Evolutionary conservation across 2,113 vertebrate genomes (phyloP), one percentile per base, ranked within the genome.

Genomic region (Butorides virescens): DNA sequence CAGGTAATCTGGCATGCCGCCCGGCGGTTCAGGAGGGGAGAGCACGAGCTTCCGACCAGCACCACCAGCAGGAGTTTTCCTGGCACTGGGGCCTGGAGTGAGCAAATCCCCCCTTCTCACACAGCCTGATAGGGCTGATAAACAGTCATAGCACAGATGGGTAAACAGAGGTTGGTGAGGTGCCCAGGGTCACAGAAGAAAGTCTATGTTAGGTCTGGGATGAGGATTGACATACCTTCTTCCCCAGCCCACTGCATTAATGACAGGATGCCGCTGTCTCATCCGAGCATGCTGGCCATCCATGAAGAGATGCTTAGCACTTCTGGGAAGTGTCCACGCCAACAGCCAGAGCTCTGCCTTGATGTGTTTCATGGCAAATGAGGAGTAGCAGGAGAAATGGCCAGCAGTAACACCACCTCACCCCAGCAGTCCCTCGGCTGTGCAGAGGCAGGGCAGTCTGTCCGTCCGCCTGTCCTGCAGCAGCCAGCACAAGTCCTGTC

Each of bases 381-480:
- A 80, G 14, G 52, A 67, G 71, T 0, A 49, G 36, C 15, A 68
- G 36, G 12, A 67, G 47, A 85, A 81, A 55, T 3, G 2, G 32
- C 11, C 34, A 56, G 46, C 14, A 47, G 1, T 23, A 36, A 47
- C 3, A 22, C 36, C 16, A 53, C 16, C n/a, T 58, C 23, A 20
- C 11, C 2, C 1, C 0, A 2, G n/a, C 13, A 29, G 39, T 53
- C 14, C 53, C 13, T 78, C 0, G 0, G 79, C 47, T 53, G 19
- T 68, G 58, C 46, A 59, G 53, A 75, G 23, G n/a, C 29, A 87
- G 15, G 30, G 15, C 34, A 61, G 46, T 32, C 52, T 53, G 11
- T 39, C 52, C 2, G 0, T 67, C 55, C 4, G 10, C 42, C 25
- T 4, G 5, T 4, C 5, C 16, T 15, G 3, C 49, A 83, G 37